Evolutionary conservation across 2,888 invertebrate genomes (phyloP), one percentile per base, ranked within the genome.

Genomic region (Nezara viridula): DNA sequence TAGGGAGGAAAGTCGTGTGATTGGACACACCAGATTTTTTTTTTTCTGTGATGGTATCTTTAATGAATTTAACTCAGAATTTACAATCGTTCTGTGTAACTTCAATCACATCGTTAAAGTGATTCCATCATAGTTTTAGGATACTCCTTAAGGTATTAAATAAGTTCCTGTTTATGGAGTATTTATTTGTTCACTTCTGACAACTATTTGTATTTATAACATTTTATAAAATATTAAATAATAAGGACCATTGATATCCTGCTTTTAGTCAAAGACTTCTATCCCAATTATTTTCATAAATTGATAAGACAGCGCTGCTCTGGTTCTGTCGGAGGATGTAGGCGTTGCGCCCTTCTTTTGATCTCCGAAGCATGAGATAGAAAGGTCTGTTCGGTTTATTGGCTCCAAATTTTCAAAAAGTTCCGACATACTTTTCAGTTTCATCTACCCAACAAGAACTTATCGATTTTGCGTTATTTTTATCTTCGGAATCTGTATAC

Each of bases 331-430:
- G 7, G 16, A 32, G 66, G 66, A 66, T 73, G 66, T 73, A 32
- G 66, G 66, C 66, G 66, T 73, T 21, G n/a, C n/a, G n/a, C 37
- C 1, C 19, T 60, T 73, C 66, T 73, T 73, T 73, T 73, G 66
- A 73, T 73, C 66, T 73, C 14, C 37, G 66, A 73, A 73, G 32
- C 66, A 37, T 73, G 66, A 37, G 16, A 37, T 37, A 19, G 66
- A 73, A 73, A 73, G 66, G 66, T 73, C 66, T 73, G 32, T 73
- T 37, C 66, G 66, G 66, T 32, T 37, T 73, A 73, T 73, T 73
- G n/a, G 60, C 60, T 27, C 27, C 27, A 60, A 60, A 27, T 27
- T 55, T 55, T 55, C 55, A n/a, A 55, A 24, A 55, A 55, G 55
- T 60, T 27, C 60, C 12, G 14, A 27, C 27, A 60, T 60, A 60